Evolutionary conservation across 2,888 invertebrate species (phyloP).

Genomic region (Acleris literana): DNA sequence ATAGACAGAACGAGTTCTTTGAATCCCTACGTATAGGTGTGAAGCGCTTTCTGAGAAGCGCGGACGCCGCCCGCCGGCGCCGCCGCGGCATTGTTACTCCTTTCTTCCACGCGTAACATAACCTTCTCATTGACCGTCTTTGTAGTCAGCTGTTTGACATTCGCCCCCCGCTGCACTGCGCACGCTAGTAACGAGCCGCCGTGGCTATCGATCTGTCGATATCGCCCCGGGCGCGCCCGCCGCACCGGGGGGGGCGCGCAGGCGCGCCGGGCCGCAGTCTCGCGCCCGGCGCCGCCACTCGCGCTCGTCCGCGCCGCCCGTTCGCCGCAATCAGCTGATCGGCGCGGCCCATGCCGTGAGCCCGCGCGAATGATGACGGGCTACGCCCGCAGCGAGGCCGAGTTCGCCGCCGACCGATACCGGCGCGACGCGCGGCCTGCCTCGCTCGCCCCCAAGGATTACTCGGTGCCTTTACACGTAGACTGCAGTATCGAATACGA

Average conservation of each 20-base stretch:
- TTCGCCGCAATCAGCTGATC: constrained; percentile 72
- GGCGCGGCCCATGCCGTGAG: constrained; percentile 80
- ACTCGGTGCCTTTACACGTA: constrained; percentile 93
- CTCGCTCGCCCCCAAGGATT: constrained; percentile 88
- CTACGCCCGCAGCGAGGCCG: constrained; percentile 79
- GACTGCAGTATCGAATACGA: constrained; percentile 96
- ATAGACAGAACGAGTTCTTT: neutral
- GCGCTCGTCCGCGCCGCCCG: constrained; percentile 66
- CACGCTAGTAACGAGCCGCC: constrained; percentile 37
- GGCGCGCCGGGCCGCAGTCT: constrained; percentile 58
- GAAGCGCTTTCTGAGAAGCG: neutral
- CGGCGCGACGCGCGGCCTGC: constrained; percentile 76
- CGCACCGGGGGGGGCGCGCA: constrained; percentile 50
- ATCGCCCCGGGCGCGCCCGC: constrained; percentile 37
- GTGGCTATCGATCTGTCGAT: constrained; percentile 22
- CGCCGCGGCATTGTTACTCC: constrained; percentile 19
- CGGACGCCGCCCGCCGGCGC: constrained; percentile 5
- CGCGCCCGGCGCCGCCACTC: constrained; percentile 62
- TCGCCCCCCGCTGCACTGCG: constrained; percentile 47
- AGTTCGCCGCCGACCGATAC: constrained; percentile 76
- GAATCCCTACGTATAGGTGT: neutral
- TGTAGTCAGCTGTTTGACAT: constrained; percentile 76
- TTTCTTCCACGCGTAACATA: constrained; percentile 33
- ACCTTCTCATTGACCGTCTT: constrained; percentile 55
- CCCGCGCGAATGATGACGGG: constrained; percentile 78